These are phyloP conservation scores for Okapia johnstoni DNA, from an alignment of 2,113 vertebrate genomes.

Conservation along the genomic window DNA sequence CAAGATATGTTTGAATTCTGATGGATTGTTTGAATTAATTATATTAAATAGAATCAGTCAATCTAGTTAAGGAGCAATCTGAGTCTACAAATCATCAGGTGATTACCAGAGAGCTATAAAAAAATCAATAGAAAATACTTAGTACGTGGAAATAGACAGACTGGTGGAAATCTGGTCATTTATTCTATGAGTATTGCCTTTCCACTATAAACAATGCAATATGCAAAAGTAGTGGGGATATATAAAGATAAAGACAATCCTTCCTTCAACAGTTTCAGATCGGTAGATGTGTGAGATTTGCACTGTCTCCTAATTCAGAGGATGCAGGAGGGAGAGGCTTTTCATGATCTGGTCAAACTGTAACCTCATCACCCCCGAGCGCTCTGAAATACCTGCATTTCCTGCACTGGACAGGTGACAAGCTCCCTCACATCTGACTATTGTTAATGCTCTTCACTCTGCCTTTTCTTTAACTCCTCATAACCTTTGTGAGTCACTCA, in stretches of 20 bases:
- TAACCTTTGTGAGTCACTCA: neutral
- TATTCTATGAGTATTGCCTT: neutral
- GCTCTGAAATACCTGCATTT: neutral
- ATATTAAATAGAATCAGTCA: neutral
- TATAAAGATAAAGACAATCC: neutral
- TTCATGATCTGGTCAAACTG: neutral
- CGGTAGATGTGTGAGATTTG: neutral
- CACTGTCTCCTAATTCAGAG: neutral
- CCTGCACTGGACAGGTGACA: neutral
- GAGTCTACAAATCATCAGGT: neutral
- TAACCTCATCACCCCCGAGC: neutral
- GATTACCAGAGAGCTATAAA: neutral
- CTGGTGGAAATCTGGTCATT: neutral
- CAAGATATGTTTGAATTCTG: neutral
- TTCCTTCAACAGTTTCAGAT: neutral
- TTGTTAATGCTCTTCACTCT: neutral
- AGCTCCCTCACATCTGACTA: neutral
- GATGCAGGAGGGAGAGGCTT: neutral
- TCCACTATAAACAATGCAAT: neutral
- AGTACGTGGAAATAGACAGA: neutral
- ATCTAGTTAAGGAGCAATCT: neutral
- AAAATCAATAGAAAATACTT: neutral
- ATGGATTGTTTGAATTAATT: neutral
- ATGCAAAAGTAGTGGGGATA: neutral
- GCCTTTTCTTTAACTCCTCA: neutral